Evolutionary conservation across 2,888 invertebrate species (phyloP).

Genomic region (Hypselothyrea guttata): DNA sequence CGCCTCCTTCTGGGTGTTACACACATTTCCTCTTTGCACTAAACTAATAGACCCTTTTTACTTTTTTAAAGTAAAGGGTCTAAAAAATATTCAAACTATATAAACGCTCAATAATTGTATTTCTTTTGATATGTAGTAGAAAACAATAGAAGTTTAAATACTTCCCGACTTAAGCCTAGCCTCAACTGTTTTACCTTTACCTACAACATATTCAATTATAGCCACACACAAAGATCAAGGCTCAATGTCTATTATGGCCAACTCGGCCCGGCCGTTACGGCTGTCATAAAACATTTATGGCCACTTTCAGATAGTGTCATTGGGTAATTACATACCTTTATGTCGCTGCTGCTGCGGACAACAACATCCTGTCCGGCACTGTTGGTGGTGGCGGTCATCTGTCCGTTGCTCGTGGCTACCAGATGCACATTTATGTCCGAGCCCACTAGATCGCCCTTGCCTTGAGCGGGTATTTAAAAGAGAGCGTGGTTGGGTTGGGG

Average conservation of each 20-base stretch:
- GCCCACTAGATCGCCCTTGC: constrained; percentile 97
- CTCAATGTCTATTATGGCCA: neutral
- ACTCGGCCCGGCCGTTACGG: too few relatives aligned
- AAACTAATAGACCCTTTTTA: too few relatives aligned
- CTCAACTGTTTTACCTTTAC: too few relatives aligned
- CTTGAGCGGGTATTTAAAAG: constrained; percentile 82
- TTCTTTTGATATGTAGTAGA: too few relatives aligned
- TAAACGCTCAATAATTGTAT: too few relatives aligned
- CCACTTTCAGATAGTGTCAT: constrained; percentile 21
- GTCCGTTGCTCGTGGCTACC: constrained; percentile 86
- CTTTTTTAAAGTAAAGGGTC: too few relatives aligned
- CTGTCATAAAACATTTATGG: constrained; percentile 1
- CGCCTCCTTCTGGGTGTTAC: too few relatives aligned
- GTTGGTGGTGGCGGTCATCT: constrained; percentile 84
- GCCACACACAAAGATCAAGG: neutral
- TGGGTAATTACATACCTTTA: constrained; percentile 84
- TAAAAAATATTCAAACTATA: too few relatives aligned
- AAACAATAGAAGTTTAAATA: too few relatives aligned
- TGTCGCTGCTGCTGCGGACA: constrained; percentile 96
- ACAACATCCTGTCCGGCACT: constrained; percentile 87
- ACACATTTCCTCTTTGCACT: too few relatives aligned
- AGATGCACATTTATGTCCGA: constrained; percentile 94
- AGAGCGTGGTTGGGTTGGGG: too few relatives aligned
- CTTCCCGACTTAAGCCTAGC: too few relatives aligned
- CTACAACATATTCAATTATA: neutral